These are phyloP conservation scores for Sesamia inferens DNA, from an alignment of 2,888 invertebrate species.

Conservation along the genomic window DNA sequence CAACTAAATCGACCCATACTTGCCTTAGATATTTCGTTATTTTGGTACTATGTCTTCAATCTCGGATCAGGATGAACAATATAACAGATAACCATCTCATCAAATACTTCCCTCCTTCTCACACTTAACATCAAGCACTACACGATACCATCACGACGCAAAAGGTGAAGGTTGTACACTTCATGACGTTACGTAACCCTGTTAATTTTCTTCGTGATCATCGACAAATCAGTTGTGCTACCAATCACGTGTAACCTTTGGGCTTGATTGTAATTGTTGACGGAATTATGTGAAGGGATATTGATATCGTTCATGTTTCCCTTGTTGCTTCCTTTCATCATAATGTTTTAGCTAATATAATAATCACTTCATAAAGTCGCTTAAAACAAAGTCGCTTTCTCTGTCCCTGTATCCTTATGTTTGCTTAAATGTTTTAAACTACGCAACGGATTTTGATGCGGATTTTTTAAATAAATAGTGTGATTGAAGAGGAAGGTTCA, in stretches of 20 bases:
- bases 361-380: too few species aligned
- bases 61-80: conserved; percentile 13
- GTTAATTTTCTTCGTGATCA: conserved; percentile 78
- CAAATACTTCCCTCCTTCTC: conserved; percentile 32
- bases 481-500: background rate
- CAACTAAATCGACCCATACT: background rate
- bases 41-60: background rate
- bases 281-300: conserved; percentile 61
- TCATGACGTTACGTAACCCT: conserved; percentile 76
- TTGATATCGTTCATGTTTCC: conserved; percentile 46
- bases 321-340: conserved; percentile 40
- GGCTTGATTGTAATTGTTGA: conserved; percentile 56
- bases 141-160: conserved; percentile 68
- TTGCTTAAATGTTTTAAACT: too few species aligned
- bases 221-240: conserved; percentile 66
- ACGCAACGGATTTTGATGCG: too few species aligned
- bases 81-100: conserved; percentile 9
- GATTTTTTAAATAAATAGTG: too few species aligned
- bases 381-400: too few species aligned
- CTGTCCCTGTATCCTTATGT: too few species aligned
- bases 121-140: conserved; percentile 28
- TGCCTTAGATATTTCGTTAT: background rate
- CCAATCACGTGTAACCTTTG: conserved; percentile 66
- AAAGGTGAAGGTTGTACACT: conserved; percentile 81
- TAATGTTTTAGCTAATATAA: background rate